phyloP scores from a whole-genome alignment of 2,888 invertebrate genomes.

The Salticus scenicus region DNA sequence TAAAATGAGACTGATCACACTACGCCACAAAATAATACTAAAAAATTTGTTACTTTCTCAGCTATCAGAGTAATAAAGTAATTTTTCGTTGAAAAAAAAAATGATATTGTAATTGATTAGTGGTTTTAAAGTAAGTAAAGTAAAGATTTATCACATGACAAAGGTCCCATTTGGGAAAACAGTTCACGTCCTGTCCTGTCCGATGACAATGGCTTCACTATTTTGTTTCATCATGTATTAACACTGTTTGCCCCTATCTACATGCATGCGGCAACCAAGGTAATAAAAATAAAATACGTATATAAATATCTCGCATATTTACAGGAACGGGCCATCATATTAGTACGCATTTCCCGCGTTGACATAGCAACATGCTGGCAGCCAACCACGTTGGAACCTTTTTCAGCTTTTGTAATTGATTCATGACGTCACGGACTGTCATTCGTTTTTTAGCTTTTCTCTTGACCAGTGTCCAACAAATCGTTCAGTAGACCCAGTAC shows the following conservation, averaged over 20 bases:
- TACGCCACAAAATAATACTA: too few relatives aligned
- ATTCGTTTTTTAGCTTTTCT: conserved; percentile 42
- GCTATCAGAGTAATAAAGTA: too few relatives aligned
- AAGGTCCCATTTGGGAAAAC: not conserved
- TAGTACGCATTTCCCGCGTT: conserved; percentile 63
- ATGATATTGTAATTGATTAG: too few relatives aligned
- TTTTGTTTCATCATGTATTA: not conserved
- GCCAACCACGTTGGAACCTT: conserved; percentile 51
- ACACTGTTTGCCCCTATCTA: not conserved
- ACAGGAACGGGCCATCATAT: conserved; percentile 47
- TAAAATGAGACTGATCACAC: too few relatives aligned
- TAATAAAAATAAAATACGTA: conserved; percentile 47
- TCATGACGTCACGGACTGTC: conserved; percentile 58
- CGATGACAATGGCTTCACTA: not conserved
- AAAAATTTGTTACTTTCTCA: too few relatives aligned
- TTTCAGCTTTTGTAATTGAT: conserved; percentile 63
- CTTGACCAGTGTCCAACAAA: conserved; percentile 53
- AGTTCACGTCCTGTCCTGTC: not conserved
- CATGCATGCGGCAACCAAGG: not conserved
- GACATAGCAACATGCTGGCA: conserved; percentile 58
- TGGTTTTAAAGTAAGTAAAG: too few relatives aligned
- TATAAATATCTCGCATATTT: conserved; percentile 61
- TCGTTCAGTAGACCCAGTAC: conserved; percentile 17
- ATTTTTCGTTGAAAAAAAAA: too few relatives aligned
- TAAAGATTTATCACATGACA: not conserved